Percentiles rank a stretch among this genome's conserved stretches.
These are phyloP conservation scores for Centropyge bicolor DNA, from an alignment of 2,797 vertebrate species.

Conservation along the genomic window DNA sequence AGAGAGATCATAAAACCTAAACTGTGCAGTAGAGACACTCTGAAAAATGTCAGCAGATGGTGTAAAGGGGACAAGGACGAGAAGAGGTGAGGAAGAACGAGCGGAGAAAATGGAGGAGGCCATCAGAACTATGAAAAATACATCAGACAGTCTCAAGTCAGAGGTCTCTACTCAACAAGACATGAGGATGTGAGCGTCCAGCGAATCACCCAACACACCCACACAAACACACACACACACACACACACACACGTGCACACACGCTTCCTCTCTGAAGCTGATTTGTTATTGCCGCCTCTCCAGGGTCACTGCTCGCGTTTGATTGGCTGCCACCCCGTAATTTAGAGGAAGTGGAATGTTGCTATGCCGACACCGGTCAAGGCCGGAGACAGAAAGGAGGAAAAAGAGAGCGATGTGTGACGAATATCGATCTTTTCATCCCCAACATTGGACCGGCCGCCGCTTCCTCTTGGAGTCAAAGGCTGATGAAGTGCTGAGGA, in stretches of 20 bases:
- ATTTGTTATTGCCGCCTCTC: slow-evolving; percentile 75
- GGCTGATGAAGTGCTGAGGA: slow-evolving; percentile 30
- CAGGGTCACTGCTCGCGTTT: slow-evolving; percentile 74
- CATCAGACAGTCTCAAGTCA: slow-evolving; percentile 57
- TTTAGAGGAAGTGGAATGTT: slow-evolving; percentile 77
- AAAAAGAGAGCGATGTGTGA: slow-evolving; percentile 59
- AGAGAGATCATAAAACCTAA: not conserved
- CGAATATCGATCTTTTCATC: slow-evolving; percentile 51
- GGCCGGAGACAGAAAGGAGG: slow-evolving; percentile 54
- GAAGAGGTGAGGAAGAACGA: slow-evolving; percentile 18
- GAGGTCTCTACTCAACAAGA: slow-evolving; percentile 60
- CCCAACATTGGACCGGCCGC: slow-evolving; percentile 29
- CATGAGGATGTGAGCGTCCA: slow-evolving; percentile 42
- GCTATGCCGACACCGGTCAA: slow-evolving; percentile 72
- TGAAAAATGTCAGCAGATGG: slow-evolving; percentile 18
- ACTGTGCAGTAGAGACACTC: not conserved
- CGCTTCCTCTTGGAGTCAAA: slow-evolving; percentile 38
- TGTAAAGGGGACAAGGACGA: slow-evolving; percentile 7
- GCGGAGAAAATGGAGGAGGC: slow-evolving; percentile 13
- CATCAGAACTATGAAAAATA: slow-evolving; percentile 51
- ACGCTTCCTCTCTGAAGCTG: slow-evolving; percentile 50
- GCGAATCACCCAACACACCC: slow-evolving; percentile 30
- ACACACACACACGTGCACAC: slow-evolving; percentile 28
- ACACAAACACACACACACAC: slow-evolving; percentile 34
- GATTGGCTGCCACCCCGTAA: slow-evolving; percentile 71